Percentiles rank a stretch among this genome's conserved stretches.
These are phyloP conservation scores for Scelioninae gen. 2 DNA, from an alignment of 2,888 invertebrate genomes.

Conservation along the genomic window DNA sequence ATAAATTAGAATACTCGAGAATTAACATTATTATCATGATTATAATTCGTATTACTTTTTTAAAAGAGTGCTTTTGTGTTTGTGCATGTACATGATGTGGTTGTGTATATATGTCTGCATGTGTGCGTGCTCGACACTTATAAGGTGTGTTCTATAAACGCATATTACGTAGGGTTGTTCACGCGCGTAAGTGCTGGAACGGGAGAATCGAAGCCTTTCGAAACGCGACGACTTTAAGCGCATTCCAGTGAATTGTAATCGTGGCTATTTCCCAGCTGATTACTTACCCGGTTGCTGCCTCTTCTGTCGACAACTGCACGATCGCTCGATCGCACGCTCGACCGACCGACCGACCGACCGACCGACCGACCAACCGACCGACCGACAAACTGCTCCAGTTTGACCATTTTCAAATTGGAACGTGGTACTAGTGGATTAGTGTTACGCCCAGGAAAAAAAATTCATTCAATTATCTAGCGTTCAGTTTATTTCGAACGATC, in stretches of 20 bases:
- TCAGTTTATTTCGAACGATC: no score
- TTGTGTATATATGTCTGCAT: no score
- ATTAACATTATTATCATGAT: no score
- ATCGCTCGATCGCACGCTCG: slow-evolving; percentile 32
- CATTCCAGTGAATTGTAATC: slow-evolving; percentile 72
- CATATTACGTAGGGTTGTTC: slow-evolving; percentile 33
- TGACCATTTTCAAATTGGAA: slow-evolving; percentile 57
- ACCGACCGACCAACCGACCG: no score
- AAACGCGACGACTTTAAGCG: slow-evolving; percentile 68
- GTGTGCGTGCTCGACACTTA: slow-evolving; percentile 22
- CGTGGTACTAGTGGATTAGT: slow-evolving; percentile 44
- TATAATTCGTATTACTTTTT: no score
- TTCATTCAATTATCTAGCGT: no score
- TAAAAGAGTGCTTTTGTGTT: no score
- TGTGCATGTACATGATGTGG: no score
- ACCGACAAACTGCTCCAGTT: slow-evolving; percentile 56
- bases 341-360: slow-evolving; percentile 49
- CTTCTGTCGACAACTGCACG: slow-evolving; percentile 30
- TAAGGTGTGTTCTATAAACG: slow-evolving; percentile 42
- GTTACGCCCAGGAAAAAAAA: slow-evolving; percentile 42
- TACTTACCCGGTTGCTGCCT: slow-evolving; percentile 60
- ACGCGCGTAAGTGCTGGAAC: slow-evolving; percentile 48
- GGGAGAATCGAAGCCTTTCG: slow-evolving; percentile 68
- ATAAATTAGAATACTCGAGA: no score
- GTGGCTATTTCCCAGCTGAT: slow-evolving; percentile 67